Conservation (phyloP, 1,140 invertebrate genomes). For the Drosophila prosaltans region DNA sequence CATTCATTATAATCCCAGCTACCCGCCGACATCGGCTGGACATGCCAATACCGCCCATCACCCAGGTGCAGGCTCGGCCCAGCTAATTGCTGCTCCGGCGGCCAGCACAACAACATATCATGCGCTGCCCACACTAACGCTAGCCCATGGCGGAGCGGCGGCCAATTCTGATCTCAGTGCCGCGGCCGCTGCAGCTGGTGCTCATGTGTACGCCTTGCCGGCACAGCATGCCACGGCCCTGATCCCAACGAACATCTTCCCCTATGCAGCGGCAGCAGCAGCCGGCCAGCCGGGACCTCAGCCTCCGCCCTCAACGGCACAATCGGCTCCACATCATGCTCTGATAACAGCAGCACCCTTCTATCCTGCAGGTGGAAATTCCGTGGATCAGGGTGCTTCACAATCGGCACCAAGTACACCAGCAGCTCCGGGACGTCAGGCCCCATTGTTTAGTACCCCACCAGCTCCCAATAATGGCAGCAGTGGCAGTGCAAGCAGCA, state of each 20-base stretch:
- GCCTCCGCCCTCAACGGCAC: conserved; percentile 36
- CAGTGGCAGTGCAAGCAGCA: conserved; percentile 31
- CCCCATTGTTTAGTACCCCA: conserved; percentile 77
- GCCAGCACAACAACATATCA: conserved; percentile 78
- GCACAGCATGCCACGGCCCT: conserved; percentile 75
- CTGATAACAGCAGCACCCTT: conserved; percentile 73
- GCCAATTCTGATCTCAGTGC: conserved; percentile 69
- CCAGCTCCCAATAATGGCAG: conserved; percentile 58
- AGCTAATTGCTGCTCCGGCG: conserved; percentile 52
- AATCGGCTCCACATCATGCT: conserved; percentile 61
- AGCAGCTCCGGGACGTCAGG: conserved; percentile 64
- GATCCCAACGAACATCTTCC: conserved; percentile 80
- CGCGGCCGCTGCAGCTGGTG: conserved; percentile 54
- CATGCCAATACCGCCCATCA: conserved; percentile 52
- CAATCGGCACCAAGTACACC: conserved; percentile 82
- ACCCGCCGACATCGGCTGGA: conserved; percentile 46
- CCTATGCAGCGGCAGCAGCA: conserved; percentile 64
- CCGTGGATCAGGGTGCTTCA: conserved; percentile 47
- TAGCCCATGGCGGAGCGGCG: conserved; percentile 69
- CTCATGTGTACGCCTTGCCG: conserved; percentile 76
- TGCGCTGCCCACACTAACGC: conserved; percentile 76
- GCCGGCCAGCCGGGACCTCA: conserved; percentile 46
- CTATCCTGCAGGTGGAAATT: conserved; percentile 53
- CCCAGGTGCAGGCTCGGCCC: conserved; percentile 55
- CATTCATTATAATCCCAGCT: conserved; percentile 70